Evolutionary conservation across 2,888 invertebrate species (phyloP), one percentile per base, ranked within the genome.

Genomic region (Asteroscopus sphinx): DNA sequence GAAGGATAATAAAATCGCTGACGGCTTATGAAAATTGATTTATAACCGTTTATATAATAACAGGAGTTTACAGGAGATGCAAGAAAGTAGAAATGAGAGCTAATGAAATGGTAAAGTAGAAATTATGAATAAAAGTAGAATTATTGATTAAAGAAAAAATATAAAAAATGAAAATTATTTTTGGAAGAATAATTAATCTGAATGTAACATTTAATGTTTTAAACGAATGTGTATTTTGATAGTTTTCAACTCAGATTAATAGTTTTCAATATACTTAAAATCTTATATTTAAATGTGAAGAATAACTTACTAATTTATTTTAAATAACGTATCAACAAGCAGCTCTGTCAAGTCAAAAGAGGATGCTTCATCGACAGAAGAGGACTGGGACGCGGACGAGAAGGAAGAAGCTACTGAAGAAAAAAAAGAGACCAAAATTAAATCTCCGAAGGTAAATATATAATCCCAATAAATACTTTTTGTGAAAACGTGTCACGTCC

Each of bases 331-430:
- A 73, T 60, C 39, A 47, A 57, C 53, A 53, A 73, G 73, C 85
- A 92, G 91, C 82, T 90, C 93, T 33, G 83, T 91, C 53, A 94
- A 94, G 75, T 92, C 93, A 45, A 93, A 94, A 68, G 93, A 92
- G 45, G 93, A 93, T 36, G 94, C 93, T 36, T 92, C 94, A 11
- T 92, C 94, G 1, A 93, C 93, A 32, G 94, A 94, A 74, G 94
- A 94, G 70, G 94, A 93, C 61, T 94, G 94, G 94, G 94, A 93
- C 76, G 89, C 86, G 13, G 93, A 93, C 76, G 93, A 94, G 9
- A 92, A 93, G 59, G 93, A 91, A 44, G 92, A 92, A 64, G 77
- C 76, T 25, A 75, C 85, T 41, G 95, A 93, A 72, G 93, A 93
- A 56, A 91, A 88, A 49, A 91, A 92, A 49, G 93, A 93, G 64